Base-by-base conservation (phyloP, 2,797 vertebrate genomes). In the Chelidonichthys spinosus region DNA sequence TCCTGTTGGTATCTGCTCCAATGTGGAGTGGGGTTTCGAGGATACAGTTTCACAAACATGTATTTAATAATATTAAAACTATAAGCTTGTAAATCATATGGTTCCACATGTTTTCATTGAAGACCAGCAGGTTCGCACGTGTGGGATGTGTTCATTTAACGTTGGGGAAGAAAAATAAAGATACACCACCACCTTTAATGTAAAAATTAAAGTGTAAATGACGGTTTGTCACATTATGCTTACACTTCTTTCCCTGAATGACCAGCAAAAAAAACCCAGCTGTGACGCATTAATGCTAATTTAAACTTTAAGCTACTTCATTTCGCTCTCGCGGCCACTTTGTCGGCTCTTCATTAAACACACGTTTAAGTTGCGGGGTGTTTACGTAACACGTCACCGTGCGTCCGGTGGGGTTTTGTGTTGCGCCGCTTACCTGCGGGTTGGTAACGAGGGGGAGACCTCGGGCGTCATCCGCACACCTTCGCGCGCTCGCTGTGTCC, bases 391-490 rank as follows among this genome's bases (percentile, higher is more conserved):
- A 4, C 77, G 77, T 32, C 0, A 15, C 2, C 14, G 75, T n/a
- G 32, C 56, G 59, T 59, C 18, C 52, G 63, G 33, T 10, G 9
- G 35, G 1, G 25, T 25, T 25, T 25, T 25, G 1, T 11, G 25
- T 7, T 2, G 9, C 1, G 9, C 36, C 40, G 36, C 82, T 87
- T 70, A 90, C 85, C 83, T 76, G 72, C 13, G 0, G 33, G 7
- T 60, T 52, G 8, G 4, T 55, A 18, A 15, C 6, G 11, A 1
- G 1, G 18, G 0, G 40, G 53, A n/a, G 8, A 33, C 43, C 11
- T 43, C 62, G 0, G 35, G 43, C 39, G 17, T 46, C 50, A 58
- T 13, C 78, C 60, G 39, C 60, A 15, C 72, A 55, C 43, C 58
- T 70, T 50, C 6, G 32, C 60, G n/a, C 72, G 4, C 52, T 18